Conservation (phyloP, 2,797 vertebrate genomes). For the Trachops cirrhosus region DNA sequence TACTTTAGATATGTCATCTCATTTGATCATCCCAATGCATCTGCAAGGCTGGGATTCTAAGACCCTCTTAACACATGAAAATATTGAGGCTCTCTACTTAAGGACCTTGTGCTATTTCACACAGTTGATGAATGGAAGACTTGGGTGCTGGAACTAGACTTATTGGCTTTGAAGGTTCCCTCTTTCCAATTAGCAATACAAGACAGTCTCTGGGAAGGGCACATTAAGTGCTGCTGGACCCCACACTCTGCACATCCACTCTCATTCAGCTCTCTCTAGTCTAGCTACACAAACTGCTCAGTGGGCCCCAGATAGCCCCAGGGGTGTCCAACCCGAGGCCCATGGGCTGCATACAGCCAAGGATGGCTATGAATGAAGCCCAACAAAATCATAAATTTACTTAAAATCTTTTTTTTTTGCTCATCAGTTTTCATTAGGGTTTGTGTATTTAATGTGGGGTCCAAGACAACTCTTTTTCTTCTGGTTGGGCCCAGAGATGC, state of each 20-base stretch:
- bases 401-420: too few species aligned
- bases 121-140: not conserved
- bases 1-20: not conserved
- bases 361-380: too few species aligned
- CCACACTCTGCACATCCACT: not conserved
- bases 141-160: not conserved
- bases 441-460: too few species aligned
- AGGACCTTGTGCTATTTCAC: not conserved
- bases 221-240: accelerated
- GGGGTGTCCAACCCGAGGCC: too few species aligned
- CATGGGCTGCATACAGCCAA: accelerated
- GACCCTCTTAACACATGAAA: not conserved
- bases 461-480: too few species aligned
- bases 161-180: not conserved
- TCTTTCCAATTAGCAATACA: not conserved
- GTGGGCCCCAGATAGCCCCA: not conserved
- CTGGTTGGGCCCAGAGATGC: too few species aligned
- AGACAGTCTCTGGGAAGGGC: not conserved
- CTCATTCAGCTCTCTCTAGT: not conserved
- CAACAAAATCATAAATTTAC: too few species aligned
- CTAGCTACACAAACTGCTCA: not conserved
- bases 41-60: not conserved
- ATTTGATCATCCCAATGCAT: not conserved
- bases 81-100: not conserved
- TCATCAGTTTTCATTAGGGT: too few species aligned